phyloP scores from a whole-genome alignment of 2,797 vertebrate species.

The Scolopax rusticola region DNA sequence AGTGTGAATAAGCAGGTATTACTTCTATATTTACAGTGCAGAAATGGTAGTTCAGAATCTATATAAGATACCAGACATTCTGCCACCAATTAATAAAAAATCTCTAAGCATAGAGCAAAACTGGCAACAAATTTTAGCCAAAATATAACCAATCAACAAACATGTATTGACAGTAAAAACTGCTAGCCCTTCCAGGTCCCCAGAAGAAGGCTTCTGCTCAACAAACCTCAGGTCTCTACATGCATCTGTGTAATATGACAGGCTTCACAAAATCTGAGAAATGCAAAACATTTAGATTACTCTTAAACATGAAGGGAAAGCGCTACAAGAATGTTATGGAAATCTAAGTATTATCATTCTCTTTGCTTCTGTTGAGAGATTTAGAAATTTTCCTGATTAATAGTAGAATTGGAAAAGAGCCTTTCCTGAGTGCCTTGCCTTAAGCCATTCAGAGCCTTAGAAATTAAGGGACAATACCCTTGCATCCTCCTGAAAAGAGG shows the following conservation, averaged over 20 bases:
- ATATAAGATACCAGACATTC: not conserved
- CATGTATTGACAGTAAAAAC: not conserved
- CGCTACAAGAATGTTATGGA: not conserved
- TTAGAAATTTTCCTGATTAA: not conserved
- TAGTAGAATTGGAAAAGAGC: not conserved
- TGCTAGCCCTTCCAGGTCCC: not conserved
- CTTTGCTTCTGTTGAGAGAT: not conserved
- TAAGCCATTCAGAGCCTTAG: not conserved
- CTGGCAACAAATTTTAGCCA: not conserved
- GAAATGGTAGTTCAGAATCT: not conserved
- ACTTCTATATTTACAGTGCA: not conserved
- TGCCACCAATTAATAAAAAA: not conserved
- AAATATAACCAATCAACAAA: not conserved
- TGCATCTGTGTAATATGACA: not conserved
- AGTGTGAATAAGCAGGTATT: not conserved
- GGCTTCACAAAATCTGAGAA: not conserved
- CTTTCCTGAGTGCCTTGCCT: not conserved
- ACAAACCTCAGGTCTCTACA: not conserved
- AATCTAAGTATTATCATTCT: not conserved
- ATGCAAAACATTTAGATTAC: not conserved
- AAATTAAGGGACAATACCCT: not conserved
- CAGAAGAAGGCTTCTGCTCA: not conserved
- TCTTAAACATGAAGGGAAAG: not conserved
- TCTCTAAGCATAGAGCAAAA: not conserved
- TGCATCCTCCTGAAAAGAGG: not conserved